Evolutionary conservation across 2,888 invertebrate genomes (phyloP), one percentile per base, ranked within the genome.

Genomic region (Lutraria lutraria): DNA sequence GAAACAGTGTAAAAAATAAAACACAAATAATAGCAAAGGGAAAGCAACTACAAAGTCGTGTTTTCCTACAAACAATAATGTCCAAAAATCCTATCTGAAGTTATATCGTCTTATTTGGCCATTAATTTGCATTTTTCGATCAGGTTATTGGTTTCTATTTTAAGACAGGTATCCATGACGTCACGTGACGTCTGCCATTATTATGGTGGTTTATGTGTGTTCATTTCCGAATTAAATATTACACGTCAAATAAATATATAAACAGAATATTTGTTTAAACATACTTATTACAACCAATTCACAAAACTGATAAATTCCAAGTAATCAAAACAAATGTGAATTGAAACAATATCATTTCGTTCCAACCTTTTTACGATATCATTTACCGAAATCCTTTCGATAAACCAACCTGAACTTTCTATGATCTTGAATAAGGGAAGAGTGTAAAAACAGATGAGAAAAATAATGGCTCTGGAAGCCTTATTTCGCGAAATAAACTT

Each of bases 401-500:
- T 68, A 86, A 91, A 83, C 88, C 92, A 85, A 85, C 92, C 91
- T 92, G 94, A 93, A 93, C 93, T 94, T 92, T 92, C 92, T 94
- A 94, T 94, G 94, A 94, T 95, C 94, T 94, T 94, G 94, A 93
- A 92, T 91, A 91, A 76, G 90, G 92, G 90, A 91, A 92, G 93
- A 91, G 92, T 91, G 93, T 93, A 93, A 90, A 72, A 89, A 83
- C 86, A 84, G 88, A 93, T 95, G 94, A 94, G 93, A 93, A 91
- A 94, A 94, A 94, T 93, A 90, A 94, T 94, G 95, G 95, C 95
- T 95, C 94, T 83, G 89, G 85, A 94, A 94, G 94, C 94, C 94
- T 92, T 89, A 89, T 95, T 95, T 95, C 94, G 95, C 93, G 94
- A 93, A 93, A 83, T 52, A 88, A 89, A 81, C 83, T 81, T 79